These are phyloP conservation scores for Sarcophaga bullata DNA, from an alignment of 1,140 invertebrate species.

Conservation along the genomic window DNA sequence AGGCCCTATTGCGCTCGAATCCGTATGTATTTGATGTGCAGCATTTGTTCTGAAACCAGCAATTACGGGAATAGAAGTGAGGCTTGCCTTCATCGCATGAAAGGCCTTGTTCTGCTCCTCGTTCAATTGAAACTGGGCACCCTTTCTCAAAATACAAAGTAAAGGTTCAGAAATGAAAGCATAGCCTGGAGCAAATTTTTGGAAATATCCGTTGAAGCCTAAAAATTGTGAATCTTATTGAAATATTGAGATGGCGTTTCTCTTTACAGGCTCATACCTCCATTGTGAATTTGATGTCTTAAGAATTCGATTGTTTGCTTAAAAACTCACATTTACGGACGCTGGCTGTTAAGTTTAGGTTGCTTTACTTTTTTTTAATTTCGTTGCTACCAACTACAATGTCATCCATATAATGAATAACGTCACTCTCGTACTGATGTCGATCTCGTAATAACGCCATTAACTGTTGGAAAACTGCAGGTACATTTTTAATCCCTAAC, in stretches of 20 bases:
- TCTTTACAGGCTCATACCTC: slow-evolving; percentile 47
- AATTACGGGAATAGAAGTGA: slow-evolving; percentile 48
- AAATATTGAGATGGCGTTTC: slow-evolving; percentile 44
- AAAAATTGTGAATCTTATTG: too few species aligned
- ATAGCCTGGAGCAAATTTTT: slow-evolving; percentile 50
- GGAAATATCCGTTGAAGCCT: slow-evolving; percentile 52
- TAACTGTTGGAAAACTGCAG: slow-evolving; percentile 52
- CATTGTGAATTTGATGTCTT: slow-evolving; percentile 39
- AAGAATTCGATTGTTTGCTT: slow-evolving; percentile 47
- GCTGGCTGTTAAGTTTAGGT: slow-evolving; percentile 64
- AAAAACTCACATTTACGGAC: slow-evolving; percentile 65
- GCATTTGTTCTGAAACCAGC: slow-evolving; percentile 34
- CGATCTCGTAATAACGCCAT: slow-evolving; percentile 21
- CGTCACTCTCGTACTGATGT: not conserved
- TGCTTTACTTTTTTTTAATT: slow-evolving; percentile 39
- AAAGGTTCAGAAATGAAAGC: slow-evolving; percentile 46
- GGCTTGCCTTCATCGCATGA: slow-evolving; percentile 52
- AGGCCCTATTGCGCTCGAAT: slow-evolving; percentile 51
- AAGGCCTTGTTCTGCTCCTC: slow-evolving; percentile 46
- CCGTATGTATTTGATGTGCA: slow-evolving; percentile 58
- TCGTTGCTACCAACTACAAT: slow-evolving; percentile 34
- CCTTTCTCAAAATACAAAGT: slow-evolving; percentile 42
- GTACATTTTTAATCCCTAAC: slow-evolving; percentile 48
- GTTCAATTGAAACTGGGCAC: slow-evolving; percentile 53
- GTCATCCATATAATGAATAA: slow-evolving; percentile 46